Percentiles rank a stretch among this genome's conserved stretches.
Evolutionary conservation across 2,113 vertebrate genomes (phyloP).

Genomic region (Alces alces): DNA sequence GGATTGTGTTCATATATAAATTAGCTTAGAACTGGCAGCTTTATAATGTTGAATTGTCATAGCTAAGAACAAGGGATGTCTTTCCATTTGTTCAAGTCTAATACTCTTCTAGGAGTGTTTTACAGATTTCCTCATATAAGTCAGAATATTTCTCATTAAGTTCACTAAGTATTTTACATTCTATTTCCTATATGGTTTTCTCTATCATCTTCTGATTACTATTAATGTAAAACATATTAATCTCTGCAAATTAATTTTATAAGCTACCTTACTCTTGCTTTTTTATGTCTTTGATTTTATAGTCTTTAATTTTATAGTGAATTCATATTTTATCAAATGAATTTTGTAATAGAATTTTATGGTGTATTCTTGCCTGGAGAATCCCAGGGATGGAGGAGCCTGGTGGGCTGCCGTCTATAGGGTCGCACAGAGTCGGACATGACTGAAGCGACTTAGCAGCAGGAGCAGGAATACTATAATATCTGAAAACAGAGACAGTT

Average conservation of each 20-base stretch:
- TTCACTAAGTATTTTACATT: not conserved
- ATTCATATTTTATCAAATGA: not conserved
- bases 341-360: not conserved
- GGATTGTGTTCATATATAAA: not conserved
- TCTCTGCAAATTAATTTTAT: not conserved
- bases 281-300: not conserved
- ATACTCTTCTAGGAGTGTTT: not conserved
- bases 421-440: rapidly evolving
- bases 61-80: not conserved
- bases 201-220: not conserved
- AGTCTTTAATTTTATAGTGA: not conserved
- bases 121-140: not conserved
- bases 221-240: not conserved
- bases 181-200: not conserved
- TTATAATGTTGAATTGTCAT: not conserved
- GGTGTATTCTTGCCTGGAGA: not conserved
- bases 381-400: not conserved
- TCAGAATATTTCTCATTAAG: not conserved
- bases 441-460: not conserved
- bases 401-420: not conserved
- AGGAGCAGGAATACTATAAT: not conserved
- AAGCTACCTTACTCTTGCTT: not conserved
- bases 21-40: not conserved
- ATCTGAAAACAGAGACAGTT: not conserved
- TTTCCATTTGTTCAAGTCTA: not conserved